phyloP scores from a whole-genome alignment of 2,113 vertebrate species.

The Larimichthys polyactis region DNA sequence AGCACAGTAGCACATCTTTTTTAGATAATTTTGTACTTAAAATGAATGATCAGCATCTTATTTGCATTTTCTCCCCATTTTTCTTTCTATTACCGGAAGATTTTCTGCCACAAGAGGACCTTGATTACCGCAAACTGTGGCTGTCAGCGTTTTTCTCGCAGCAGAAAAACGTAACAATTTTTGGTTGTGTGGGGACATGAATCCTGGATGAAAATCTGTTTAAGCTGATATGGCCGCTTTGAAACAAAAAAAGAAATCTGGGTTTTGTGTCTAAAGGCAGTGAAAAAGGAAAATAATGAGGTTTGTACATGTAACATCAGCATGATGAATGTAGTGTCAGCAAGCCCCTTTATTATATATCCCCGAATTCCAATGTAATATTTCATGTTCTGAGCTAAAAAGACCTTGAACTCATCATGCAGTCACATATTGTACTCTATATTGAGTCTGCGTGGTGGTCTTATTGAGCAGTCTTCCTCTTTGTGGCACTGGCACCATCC shows the following conservation, averaged over 20 bases:
- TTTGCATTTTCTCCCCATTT: conserved; percentile 33
- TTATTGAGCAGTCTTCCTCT: conserved; percentile 61
- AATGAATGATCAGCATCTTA: conserved; percentile 22
- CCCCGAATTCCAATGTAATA: conserved; percentile 13
- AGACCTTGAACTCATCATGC: conserved; percentile 55
- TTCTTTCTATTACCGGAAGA: conserved; percentile 15
- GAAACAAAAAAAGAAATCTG: not conserved
- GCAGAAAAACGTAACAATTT: conserved; percentile 12
- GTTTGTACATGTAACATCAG: not conserved
- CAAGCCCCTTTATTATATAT: conserved; percentile 7
- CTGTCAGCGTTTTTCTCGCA: conserved; percentile 42
- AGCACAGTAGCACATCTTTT: not conserved
- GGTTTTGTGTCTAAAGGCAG: not conserved
- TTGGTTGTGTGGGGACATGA: conserved; percentile 9
- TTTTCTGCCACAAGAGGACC: conserved; percentile 24
- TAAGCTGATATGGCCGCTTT: not conserved
- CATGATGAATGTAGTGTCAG: conserved; percentile 26
- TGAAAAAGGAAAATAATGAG: conserved; percentile 1
- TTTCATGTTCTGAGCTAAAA: conserved; percentile 30
- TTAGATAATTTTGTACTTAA: not conserved
- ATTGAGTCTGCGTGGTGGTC: conserved; percentile 58
- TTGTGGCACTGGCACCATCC: conserved; percentile 56
- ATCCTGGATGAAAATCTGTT: conserved; percentile 15
- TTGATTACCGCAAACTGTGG: conserved; percentile 25
- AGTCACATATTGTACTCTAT: conserved; percentile 58